Base-by-base conservation (phyloP, 2,888 invertebrate species). In the Agonum fuliginosum region DNA sequence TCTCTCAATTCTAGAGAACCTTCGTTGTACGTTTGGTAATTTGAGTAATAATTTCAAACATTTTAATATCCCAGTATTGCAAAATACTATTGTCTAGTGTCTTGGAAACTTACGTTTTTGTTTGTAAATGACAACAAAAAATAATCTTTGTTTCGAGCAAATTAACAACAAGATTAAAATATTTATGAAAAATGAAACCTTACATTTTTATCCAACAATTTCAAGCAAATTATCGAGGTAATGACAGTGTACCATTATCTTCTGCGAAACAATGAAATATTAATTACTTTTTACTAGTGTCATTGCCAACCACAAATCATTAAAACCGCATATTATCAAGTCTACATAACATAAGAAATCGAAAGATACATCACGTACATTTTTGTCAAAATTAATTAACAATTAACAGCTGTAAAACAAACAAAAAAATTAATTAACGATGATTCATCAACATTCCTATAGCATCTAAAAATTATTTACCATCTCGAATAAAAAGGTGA, bases 391-490 rank as follows among this genome's bases (percentile, higher is more conserved):
- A 70, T 70, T 72, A 72, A 72, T 72, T 72, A 72, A 72, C 58
- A 72, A 51, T 72, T 72, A 72, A 58, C 72, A 41, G 54, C 12
- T 34, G 14, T 27, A 70, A 70, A 70, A 70, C 70, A 43, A 70
- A 43, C 22, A 72, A 75, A 75, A 75, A 75, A 65, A 19, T 51
- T 67, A 65, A 75, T 75, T 67, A 75, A 67, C 20, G 37, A 67
- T 75, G 75, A 67, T 48, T 75, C 75, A 67, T 75, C 75, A 75
- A 75, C 62, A 74, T 74, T 62, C 67, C 67, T 12, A 62, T 58
- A 24, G 58, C 46, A 22, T 43, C 70, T 62, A 34, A 74, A 74
- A 74, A 74, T 74, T 65, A 74, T 74, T 51, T 46, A 74, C 24
- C 51, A 54, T 19, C 17, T 72, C 19, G 19, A 37, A 34, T 30